Evolutionary conservation across 1,140 invertebrate genomes (phyloP).

Genomic region (Drosophila repletoides): DNA sequence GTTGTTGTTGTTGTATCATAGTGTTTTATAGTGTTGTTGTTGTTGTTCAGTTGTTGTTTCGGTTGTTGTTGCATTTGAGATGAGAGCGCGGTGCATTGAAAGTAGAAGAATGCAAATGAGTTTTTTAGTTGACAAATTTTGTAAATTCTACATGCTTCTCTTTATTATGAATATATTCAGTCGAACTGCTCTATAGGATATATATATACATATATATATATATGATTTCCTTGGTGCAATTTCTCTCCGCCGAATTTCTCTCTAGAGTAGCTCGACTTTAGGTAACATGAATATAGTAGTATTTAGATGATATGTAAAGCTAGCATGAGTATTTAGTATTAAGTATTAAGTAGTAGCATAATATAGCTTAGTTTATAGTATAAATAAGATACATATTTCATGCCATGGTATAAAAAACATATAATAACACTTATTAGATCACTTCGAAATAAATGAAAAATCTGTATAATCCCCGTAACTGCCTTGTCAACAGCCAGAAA

Average conservation of each 20-base stretch:
- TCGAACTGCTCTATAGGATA: no score
- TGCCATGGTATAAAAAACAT: slow-evolving; percentile 48
- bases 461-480: not conserved
- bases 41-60: slow-evolving; percentile 48
- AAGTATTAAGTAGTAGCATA: slow-evolving; percentile 53
- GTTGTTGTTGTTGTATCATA: slow-evolving; percentile 38
- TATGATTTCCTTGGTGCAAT: no score
- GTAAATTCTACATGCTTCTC: slow-evolving; percentile 57
- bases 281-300: slow-evolving; percentile 22
- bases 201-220: slow-evolving; percentile 16
- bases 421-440: not conserved
- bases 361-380: slow-evolving; percentile 32
- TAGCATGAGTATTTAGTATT: slow-evolving; percentile 59
- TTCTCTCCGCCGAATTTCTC: no score
- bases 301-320: slow-evolving; percentile 62
- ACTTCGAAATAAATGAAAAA: not conserved
- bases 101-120: slow-evolving; percentile 82
- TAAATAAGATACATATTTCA: slow-evolving; percentile 41
- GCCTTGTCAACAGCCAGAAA: not conserved
- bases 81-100: slow-evolving; percentile 71
- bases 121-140: slow-evolving; percentile 84
- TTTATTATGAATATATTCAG: no score
- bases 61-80: slow-evolving; percentile 58
- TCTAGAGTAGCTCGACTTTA: no score
- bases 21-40: slow-evolving; percentile 33